These are phyloP conservation scores for Melierax canorus DNA, from an alignment of 2,113 vertebrate genomes.

Conservation along the genomic window DNA sequence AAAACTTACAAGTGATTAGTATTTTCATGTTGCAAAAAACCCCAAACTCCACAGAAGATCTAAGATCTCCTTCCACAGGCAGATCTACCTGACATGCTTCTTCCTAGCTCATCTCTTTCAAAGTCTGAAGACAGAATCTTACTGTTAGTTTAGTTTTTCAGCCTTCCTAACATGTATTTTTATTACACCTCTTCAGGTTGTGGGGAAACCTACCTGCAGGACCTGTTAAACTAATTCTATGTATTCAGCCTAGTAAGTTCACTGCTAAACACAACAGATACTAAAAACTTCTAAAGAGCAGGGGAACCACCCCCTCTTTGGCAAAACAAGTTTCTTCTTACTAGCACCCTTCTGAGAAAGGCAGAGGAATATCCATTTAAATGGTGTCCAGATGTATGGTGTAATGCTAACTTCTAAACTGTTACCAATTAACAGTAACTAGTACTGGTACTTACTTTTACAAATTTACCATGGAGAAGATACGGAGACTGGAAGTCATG, in stretches of 20 bases:
- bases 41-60: not conserved
- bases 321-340: not conserved
- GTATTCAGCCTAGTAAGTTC: not conserved
- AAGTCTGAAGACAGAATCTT: not conserved
- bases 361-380: not conserved
- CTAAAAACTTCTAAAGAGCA: not conserved
- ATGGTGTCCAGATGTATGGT: not conserved
- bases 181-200: not conserved
- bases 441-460: slow-evolving; percentile 77
- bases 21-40: not conserved
- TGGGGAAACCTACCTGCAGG: not conserved
- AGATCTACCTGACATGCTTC: not conserved
- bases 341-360: not conserved
- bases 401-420: not conserved
- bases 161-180: not conserved
- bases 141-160: not conserved
- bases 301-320: not conserved
- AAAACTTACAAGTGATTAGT: not conserved
- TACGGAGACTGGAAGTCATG: slow-evolving; percentile 87
- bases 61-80: not conserved
- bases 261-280: not conserved
- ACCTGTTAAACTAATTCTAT: not conserved
- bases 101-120: not conserved
- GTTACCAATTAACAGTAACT: not conserved
- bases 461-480: slow-evolving; percentile 84